Evolutionary conservation across 2,888 invertebrate species (phyloP), one percentile per base, ranked within the genome.

Genomic region (Dolichopus griseipennis): DNA sequence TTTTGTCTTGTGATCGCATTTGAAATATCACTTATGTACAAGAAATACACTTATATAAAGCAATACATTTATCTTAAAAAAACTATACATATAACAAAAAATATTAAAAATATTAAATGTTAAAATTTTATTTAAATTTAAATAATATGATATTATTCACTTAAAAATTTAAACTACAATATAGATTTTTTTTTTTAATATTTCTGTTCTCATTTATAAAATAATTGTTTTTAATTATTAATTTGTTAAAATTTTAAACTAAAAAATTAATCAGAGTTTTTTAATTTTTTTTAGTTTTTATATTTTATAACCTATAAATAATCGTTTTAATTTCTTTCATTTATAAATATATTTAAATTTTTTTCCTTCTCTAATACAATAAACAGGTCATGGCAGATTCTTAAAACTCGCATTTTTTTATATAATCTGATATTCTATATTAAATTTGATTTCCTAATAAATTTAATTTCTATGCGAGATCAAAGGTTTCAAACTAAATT

Each of bases 361-460:
- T 27, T 41, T 41, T 41, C 15, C 8, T 41, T 41, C 1, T 52
- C 15, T 52, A n/a, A 52, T 52, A 52, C 52, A 52, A 52, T 52
- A 52, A 52, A 52, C 52, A 52, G 52, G 52, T 52, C 52, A 52
- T 52, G 52, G 52, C 52, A 52, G 52, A 52, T 52, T 52, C 18
- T 4, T 15, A 18, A 37, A 10, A 52, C 6, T 52, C 15, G 52
- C 52, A 52, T 52, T 52, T 6, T 18, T 52, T 52, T 52, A 18
- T 6, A 4, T 52, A 43, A 18, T 52, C 9, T 52, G 9, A 18
- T 18, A 3, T 18, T 52, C 15, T 52, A 2, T 52, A 18, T 52
- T 52, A 52, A 52, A 52, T 15, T 52, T 15, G 52, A 52, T 9
- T 18, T 18, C n/a, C 15, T 18, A 27, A 27, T n/a, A 27, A 27